phyloP scores from a whole-genome alignment of 2,888 invertebrate species.

The Timema cristinae region DNA sequence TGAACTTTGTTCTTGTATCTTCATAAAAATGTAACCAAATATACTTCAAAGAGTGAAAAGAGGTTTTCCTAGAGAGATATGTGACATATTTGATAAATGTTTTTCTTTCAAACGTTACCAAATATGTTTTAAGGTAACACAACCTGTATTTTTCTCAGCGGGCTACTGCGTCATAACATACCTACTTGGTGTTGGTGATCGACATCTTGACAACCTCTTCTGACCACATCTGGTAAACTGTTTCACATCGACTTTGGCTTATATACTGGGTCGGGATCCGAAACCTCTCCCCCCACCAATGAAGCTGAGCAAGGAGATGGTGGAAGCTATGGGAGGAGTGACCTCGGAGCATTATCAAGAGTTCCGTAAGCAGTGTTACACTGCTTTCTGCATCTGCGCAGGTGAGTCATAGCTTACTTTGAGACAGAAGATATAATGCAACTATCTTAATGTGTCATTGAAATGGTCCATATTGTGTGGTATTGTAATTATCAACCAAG shows the following conservation, averaged over 20 bases:
- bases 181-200: slow-evolving; percentile 93
- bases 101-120: too few species aligned
- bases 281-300: slow-evolving; percentile 98
- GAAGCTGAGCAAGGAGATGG: slow-evolving; percentile 99
- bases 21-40: too few species aligned
- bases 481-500: too few species aligned
- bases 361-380: slow-evolving; percentile 92
- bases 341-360: slow-evolving; percentile 90
- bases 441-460: too few species aligned
- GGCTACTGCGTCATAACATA: slow-evolving; percentile 99
- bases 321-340: slow-evolving; percentile 93
- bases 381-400: slow-evolving; percentile 91
- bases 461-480: too few species aligned
- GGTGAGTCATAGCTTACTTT: slow-evolving; percentile 47
- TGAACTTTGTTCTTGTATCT: too few species aligned
- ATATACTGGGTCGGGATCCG: slow-evolving; percentile 94
- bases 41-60: too few species aligned
- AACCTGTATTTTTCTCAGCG: slow-evolving; percentile 49
- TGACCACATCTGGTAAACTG: slow-evolving; percentile 84
- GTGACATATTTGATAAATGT: too few species aligned
- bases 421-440: too few species aligned
- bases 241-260: slow-evolving; percentile 99
- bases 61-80: too few species aligned
- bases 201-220: slow-evolving; percentile 96
- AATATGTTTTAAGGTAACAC: too few species aligned